A percentile compares a stretch with the other conserved stretches of the same genome.
phyloP scores from a whole-genome alignment of 2,797 vertebrate species.

The Paramormyrops hopkinsi region DNA sequence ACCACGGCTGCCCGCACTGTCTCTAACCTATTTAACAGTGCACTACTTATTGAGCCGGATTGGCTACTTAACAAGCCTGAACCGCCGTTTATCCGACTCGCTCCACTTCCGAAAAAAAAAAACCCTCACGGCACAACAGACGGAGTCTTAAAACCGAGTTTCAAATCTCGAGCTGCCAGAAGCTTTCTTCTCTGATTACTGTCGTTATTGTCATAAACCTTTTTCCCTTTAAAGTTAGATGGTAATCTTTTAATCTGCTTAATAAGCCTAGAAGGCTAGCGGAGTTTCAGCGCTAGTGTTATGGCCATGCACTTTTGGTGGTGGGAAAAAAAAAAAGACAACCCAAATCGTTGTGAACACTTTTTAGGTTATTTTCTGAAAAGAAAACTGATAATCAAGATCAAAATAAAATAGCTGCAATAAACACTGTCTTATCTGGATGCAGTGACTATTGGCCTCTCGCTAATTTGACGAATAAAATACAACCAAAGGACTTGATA shows the following conservation, averaged over 20 bases:
- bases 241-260: slow-evolving; percentile 63
- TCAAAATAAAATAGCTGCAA: background rate
- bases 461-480: background rate
- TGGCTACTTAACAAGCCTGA: background rate
- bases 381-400: background rate
- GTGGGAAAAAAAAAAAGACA: background rate
- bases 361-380: background rate
- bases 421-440: background rate
- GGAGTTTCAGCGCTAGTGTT: slow-evolving; percentile 18
- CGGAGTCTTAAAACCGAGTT: background rate
- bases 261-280: slow-evolving; percentile 51
- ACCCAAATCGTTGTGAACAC: background rate
- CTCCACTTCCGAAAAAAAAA: background rate
- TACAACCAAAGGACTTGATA: background rate
- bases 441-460: background rate
- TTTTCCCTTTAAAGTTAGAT: slow-evolving; percentile 43
- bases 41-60: background rate
- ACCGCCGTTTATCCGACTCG: background rate
- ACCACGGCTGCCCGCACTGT: background rate
- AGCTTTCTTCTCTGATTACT: background rate
- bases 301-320: background rate
- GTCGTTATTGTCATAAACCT: slow-evolving; percentile 9
- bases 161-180: background rate
- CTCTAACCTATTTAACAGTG: background rate
- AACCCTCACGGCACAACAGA: background rate